Evolutionary conservation across 2,888 invertebrate genomes (phyloP).

Genomic region (Sarcophaga subvicina): DNA sequence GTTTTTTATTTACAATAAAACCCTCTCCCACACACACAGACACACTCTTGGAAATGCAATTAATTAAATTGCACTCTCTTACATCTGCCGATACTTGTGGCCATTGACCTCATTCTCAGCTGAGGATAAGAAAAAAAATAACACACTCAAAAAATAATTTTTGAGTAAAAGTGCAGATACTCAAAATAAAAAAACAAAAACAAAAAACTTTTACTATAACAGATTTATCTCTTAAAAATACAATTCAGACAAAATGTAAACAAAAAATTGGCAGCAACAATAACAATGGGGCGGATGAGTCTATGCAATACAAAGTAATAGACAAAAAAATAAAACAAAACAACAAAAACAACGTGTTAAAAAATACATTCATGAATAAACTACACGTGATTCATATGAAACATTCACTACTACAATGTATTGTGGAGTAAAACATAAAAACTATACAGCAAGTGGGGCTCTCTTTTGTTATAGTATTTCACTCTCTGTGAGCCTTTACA

Average conservation of each 20-base stretch:
- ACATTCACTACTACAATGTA: neutral
- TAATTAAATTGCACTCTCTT: conserved; percentile 1
- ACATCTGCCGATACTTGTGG: neutral
- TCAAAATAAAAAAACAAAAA: neutral
- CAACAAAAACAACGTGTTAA: conserved; percentile 4
- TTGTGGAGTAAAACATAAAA: neutral
- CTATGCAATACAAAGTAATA: conserved; percentile 11
- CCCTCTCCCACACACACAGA: neutral
- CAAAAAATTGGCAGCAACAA: conserved; percentile 24
- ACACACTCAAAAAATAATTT: conserved; percentile 14
- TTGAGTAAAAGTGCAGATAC: conserved; percentile 30
- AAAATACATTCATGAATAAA: conserved; percentile 55
- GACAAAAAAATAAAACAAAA: neutral
- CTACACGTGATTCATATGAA: conserved; percentile 39
- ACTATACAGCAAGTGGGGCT: neutral
- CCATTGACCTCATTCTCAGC: conserved; percentile 33
- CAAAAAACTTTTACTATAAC: conserved; percentile 33
- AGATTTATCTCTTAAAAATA: conserved; percentile 41
- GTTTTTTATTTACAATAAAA: neutral
- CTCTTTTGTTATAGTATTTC: too few relatives aligned
- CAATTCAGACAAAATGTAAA: conserved; percentile 40
- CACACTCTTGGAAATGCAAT: neutral
- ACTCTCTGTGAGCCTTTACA: too few relatives aligned
- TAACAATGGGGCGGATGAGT: neutral
- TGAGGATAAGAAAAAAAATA: neutral